Conservation (phyloP, 1,140 invertebrate species). For the Zaprionus davidi region DNA sequence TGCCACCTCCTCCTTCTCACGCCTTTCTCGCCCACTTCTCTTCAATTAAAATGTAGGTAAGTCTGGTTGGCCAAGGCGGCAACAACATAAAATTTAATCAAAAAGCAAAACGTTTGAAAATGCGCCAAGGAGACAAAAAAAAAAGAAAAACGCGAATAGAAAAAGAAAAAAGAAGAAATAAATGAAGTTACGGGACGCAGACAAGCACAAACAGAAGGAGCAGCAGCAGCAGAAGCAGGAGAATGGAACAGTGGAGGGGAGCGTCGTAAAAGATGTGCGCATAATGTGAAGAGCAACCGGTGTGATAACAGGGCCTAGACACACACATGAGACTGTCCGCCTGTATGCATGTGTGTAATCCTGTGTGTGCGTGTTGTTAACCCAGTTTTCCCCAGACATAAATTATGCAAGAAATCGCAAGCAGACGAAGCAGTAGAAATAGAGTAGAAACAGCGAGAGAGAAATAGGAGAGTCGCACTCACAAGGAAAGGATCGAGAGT, state of each 20-base stretch:
- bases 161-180: conserved; percentile 14
- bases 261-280: conserved; percentile 56
- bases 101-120: conserved; percentile 78
- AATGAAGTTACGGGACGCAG: conserved; percentile 30
- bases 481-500: conserved; percentile 25
- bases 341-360: conserved; percentile 28
- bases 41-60: conserved; percentile 68
- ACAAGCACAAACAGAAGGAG: too few relatives aligned
- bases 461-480: background rate
- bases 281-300: conserved; percentile 71
- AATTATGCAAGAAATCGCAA: conserved; percentile 77
- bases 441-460: conserved; percentile 32
- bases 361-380: conserved; percentile 59
- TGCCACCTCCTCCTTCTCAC: background rate
- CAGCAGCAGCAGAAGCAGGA: background rate
- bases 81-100: conserved; percentile 77
- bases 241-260: background rate
- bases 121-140: conserved; percentile 53
- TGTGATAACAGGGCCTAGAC: conserved; percentile 73
- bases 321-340: background rate
- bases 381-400: conserved; percentile 75
- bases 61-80: conserved; percentile 42
- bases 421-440: conserved; percentile 41
- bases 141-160: conserved; percentile 1
- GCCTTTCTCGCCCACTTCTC: too few relatives aligned